These are phyloP conservation scores for Graphium colonna DNA, from an alignment of 2,888 invertebrate species.

Conservation along the genomic window DNA sequence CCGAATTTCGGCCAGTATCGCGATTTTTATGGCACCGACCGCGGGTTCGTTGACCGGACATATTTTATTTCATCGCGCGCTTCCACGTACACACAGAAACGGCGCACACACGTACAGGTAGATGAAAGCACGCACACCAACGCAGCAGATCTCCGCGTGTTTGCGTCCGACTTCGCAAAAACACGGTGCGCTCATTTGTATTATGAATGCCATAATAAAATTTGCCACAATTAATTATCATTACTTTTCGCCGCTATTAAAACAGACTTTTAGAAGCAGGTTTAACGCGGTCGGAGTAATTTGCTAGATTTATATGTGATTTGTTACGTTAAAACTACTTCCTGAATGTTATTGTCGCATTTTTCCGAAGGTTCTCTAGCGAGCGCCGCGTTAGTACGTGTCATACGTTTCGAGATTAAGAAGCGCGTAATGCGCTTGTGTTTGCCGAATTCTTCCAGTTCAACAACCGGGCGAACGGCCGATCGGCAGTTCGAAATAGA, in stretches of 20 bases:
- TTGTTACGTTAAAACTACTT: constrained; percentile 19
- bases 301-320: constrained; percentile 19
- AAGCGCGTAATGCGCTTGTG: constrained; percentile 69
- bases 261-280: constrained; percentile 15
- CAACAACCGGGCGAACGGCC: constrained; percentile 75
- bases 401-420: constrained; percentile 62
- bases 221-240: constrained; percentile 54
- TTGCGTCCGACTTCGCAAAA: constrained; percentile 69
- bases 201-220: constrained; percentile 58
- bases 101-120: constrained; percentile 55
- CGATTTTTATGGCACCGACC: constrained; percentile 78
- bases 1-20: constrained; percentile 76
- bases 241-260: constrained; percentile 44
- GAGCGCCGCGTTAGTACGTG: constrained; percentile 43
- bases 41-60: constrained; percentile 77
- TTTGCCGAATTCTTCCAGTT: constrained; percentile 79
- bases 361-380: constrained; percentile 15
- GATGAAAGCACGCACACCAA: constrained; percentile 56
- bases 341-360: constrained; percentile 18
- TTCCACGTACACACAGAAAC: constrained; percentile 75
- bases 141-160: constrained; percentile 58
- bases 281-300: constrained; percentile 20
- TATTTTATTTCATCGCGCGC: constrained; percentile 80
- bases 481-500: constrained; percentile 76
- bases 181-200: constrained; percentile 58